A percentile compares a stretch with the other conserved stretches of the same genome.
Conservation (phyloP, 1,140 invertebrate species). For the Pinna nobilis region DNA sequence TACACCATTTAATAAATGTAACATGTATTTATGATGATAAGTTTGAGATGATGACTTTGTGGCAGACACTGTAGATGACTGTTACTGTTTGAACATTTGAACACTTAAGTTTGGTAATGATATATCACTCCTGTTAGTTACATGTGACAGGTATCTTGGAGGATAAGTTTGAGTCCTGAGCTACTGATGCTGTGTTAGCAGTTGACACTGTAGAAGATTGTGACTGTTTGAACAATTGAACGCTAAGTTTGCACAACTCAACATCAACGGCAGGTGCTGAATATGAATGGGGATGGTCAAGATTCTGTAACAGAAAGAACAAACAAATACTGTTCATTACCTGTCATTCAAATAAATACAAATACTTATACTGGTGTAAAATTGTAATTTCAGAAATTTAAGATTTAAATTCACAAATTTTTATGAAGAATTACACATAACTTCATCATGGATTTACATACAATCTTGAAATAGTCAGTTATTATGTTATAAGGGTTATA, state of each 20-base stretch:
- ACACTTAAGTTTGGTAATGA: no score
- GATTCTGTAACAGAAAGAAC: constrained; percentile 51
- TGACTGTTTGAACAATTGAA: constrained; percentile 59
- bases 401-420: background rate
- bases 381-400: background rate
- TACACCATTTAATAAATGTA: no score
- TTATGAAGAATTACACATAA: background rate
- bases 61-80: no score
- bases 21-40: no score
- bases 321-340: no score
- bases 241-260: constrained; percentile 67
- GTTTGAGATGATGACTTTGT: no score
- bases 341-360: no score
- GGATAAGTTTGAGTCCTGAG: no score
- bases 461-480: background rate
- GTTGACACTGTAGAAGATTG: background rate
- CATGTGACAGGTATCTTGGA: no score
- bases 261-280: constrained; percentile 59
- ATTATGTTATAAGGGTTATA: background rate
- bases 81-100: no score
- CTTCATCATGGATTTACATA: background rate
- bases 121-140: no score
- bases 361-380: no score
- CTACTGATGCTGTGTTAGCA: background rate
- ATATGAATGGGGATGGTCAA: constrained; percentile 59